Evolutionary conservation across 2,113 vertebrate species (phyloP).

Genomic region (Hypocryptadius cinnamomeus): DNA sequence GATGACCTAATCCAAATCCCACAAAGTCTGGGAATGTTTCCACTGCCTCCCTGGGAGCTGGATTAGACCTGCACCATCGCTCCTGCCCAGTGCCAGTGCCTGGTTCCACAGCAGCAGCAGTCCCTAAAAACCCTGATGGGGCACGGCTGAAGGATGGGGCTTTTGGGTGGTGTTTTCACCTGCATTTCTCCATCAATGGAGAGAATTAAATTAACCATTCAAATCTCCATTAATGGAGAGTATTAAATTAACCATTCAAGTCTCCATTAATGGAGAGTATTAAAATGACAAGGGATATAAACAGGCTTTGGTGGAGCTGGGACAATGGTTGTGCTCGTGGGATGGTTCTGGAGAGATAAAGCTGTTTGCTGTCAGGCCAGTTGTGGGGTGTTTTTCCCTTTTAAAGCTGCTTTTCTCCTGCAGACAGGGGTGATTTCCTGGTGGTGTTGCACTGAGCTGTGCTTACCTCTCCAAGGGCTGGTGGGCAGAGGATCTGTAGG

Average conservation of each 20-base stretch:
- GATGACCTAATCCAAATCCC: slow-evolving; percentile 31
- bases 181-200: not conserved
- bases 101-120: not conserved
- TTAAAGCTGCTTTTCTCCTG: not conserved
- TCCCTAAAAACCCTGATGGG: not conserved
- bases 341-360: not conserved
- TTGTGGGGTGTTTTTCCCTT: not conserved
- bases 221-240: not conserved
- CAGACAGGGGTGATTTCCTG: not conserved
- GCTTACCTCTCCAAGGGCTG: not conserved
- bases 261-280: not conserved
- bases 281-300: not conserved
- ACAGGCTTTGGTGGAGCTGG: not conserved
- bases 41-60: not conserved
- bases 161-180: not conserved
- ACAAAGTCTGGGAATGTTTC: slow-evolving; percentile 30
- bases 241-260: not conserved
- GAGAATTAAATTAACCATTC: not conserved
- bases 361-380: not conserved
- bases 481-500: not conserved
- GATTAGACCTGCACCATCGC: accelerated
- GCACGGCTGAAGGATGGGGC: not conserved
- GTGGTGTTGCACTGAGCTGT: not conserved
- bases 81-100: not conserved
- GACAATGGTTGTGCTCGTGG: not conserved